phyloP scores from a whole-genome alignment of 2,888 invertebrate genomes.

The Tachina grossa region DNA sequence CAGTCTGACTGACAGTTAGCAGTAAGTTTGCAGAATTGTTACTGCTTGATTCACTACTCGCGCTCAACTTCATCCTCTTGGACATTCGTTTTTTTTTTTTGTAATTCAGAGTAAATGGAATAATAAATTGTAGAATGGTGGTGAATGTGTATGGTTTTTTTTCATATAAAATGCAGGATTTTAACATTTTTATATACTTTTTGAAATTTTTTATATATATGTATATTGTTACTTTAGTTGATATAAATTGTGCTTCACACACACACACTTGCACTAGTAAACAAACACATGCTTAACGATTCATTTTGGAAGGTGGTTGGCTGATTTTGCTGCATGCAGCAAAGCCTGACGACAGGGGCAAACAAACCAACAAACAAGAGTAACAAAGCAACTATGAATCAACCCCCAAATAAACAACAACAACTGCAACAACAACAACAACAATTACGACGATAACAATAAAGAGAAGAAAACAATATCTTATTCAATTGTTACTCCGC shows the following conservation, averaged over 20 bases:
- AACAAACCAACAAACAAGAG: slow-evolving; percentile 42
- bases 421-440: slow-evolving; percentile 33
- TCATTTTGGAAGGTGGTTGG: slow-evolving; percentile 62
- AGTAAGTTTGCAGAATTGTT: slow-evolving; percentile 22
- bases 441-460: slow-evolving; percentile 33
- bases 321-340: slow-evolving; percentile 60
- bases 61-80: slow-evolving; percentile 54
- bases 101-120: slow-evolving; percentile 34
- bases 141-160: not conserved
- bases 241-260: slow-evolving; percentile 49
- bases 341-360: slow-evolving; percentile 12
- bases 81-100: slow-evolving; percentile 12
- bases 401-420: slow-evolving; percentile 60
- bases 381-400: slow-evolving; percentile 54
- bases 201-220: not conserved
- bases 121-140: slow-evolving; percentile 11
- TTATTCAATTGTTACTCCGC: slow-evolving; percentile 72
- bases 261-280: not conserved
- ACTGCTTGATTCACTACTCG: slow-evolving; percentile 1
- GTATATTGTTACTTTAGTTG: slow-evolving; percentile 64
- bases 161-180: slow-evolving; percentile 27
- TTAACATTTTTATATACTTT: slow-evolving; percentile 49
- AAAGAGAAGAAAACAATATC: slow-evolving; percentile 52
- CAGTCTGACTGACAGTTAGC: slow-evolving; percentile 7
- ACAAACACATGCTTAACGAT: slow-evolving; percentile 2